Percentiles rank a stretch among this genome's conserved stretches.
phyloP scores from a whole-genome alignment of 2,888 invertebrate species.

The Cantharis lateralis region DNA sequence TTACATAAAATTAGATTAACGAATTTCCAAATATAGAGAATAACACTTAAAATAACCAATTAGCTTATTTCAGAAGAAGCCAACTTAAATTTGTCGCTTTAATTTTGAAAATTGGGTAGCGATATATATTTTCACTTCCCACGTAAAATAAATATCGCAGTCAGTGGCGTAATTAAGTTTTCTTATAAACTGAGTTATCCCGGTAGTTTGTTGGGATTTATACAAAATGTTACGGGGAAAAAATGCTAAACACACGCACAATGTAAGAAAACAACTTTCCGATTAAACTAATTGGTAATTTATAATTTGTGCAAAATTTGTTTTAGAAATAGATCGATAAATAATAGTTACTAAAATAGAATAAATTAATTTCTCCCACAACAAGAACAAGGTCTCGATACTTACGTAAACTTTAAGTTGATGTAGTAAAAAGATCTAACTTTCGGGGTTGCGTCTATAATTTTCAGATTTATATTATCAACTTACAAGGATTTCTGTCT shows the following conservation, averaged over 20 bases:
- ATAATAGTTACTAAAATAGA: slow-evolving; percentile 7
- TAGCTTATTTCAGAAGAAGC: neutral
- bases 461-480: neutral
- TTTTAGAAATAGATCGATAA: slow-evolving; percentile 8
- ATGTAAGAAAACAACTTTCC: no score
- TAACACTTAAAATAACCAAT: neutral
- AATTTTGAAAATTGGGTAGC: neutral
- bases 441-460: slow-evolving; percentile 6
- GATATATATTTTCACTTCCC: neutral
- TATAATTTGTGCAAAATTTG: neutral
- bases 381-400: slow-evolving; percentile 13
- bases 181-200: slow-evolving; percentile 1
- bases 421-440: slow-evolving; percentile 4
- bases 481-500: neutral
- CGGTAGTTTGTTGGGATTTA: slow-evolving; percentile 7
- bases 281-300: neutral
- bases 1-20: slow-evolving; percentile 1
- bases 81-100: neutral
- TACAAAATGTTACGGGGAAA: neutral
- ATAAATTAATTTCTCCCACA: slow-evolving; percentile 3
- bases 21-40: neutral
- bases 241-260: neutral
- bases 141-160: neutral
- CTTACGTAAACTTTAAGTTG: slow-evolving; percentile 1
- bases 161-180: slow-evolving; percentile 4